Conservation (phyloP, 2,888 invertebrate species). For the Apoda limacodes region DNA sequence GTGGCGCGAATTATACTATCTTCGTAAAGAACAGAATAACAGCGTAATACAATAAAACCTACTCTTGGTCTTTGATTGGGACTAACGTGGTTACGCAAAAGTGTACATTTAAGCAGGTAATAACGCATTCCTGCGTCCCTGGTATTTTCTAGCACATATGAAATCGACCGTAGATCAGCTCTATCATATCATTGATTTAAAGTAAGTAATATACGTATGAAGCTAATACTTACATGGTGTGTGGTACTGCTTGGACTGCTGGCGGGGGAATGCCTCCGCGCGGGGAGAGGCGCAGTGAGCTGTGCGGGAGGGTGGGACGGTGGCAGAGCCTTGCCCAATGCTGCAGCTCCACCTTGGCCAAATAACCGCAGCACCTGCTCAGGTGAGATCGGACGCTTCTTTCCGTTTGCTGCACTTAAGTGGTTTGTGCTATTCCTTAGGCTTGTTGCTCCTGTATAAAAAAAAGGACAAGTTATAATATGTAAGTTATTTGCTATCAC, state of each 20-base stretch:
- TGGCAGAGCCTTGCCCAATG: constrained; percentile 58
- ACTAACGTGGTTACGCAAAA: no score
- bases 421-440: constrained; percentile 60
- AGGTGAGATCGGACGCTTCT: constrained; percentile 85
- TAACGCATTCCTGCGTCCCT: no score
- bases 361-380: constrained; percentile 82
- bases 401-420: constrained; percentile 72
- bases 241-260: constrained; percentile 85
- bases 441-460: constrained; percentile 44
- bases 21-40: no score
- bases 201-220: no score
- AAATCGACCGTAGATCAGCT: no score
- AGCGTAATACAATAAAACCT: no score
- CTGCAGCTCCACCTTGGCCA: constrained; percentile 64
- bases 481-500: no score
- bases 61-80: no score
- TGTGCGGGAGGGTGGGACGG: constrained; percentile 63
- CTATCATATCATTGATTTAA: no score
- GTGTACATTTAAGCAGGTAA: no score
- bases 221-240: constrained; percentile 76
- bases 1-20: no score
- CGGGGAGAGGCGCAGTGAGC: constrained; percentile 60
- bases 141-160: no score
- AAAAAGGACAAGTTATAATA: constrained; percentile 4
- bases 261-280: constrained; percentile 73